Evolutionary conservation across 2,888 invertebrate genomes (phyloP), one percentile per base, ranked within the genome.

Genomic region (Rotaria sp.): DNA sequence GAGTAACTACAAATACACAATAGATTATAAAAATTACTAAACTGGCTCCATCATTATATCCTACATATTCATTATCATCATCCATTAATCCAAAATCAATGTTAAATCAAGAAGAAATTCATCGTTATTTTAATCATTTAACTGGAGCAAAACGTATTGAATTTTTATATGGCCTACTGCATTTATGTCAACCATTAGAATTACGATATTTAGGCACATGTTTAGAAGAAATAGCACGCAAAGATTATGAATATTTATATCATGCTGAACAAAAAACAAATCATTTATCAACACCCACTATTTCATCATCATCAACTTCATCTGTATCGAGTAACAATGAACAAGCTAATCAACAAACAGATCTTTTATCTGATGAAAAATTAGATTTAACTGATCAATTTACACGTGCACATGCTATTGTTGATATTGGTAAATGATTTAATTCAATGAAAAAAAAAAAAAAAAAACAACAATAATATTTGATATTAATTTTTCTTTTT

Each of bases 131-230:
- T 94, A 95, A 95, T 94, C 94, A 95, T 94, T 94, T 95, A 93
- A 94, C 94, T 93, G 95, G 96, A 93, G 95, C 95, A 93, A 95
- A 95, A 93, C 94, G 97, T 93, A 95, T 97, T 92, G 96, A 97
- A 93, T 94, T 96, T 92, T 95, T 97, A 94, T 96, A 96, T 94
- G 95, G 95, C 92, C 93, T 97, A 93, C 93, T 97, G 92, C 95
- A 96, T 93, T 95, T 96, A 94, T 97, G 97, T 93, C 93, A 96
- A 92, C 96, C 97, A 91, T 95, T 96, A 92, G 97, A 97, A 93
- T 93, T 97, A 90, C 94, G 97, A 90, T 97, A 96, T 93, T 93
- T 96, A 91, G 96, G 96, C 91, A 96, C 96, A 88, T 95, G 95
- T 92, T 93, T 97, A 89, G 97, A 97, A 92, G 96, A 96, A 92